Percentiles rank a stretch among this genome's conserved stretches.
phyloP scores from a whole-genome alignment of 2,797 vertebrate genomes.

The Syngnathus rostellatus region DNA sequence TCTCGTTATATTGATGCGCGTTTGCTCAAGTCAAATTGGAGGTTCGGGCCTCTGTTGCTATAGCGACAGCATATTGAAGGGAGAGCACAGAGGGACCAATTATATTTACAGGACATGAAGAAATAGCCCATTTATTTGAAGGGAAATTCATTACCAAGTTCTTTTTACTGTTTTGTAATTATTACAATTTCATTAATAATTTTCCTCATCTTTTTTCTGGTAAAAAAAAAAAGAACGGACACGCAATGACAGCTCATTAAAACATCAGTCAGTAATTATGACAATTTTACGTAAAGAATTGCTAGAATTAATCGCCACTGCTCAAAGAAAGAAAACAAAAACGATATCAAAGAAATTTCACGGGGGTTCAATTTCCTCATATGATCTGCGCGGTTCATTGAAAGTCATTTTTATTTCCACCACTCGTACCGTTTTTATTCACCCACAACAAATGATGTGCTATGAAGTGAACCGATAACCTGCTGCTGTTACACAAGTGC shows the following conservation, averaged over 20 bases:
- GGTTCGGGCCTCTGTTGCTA: slow-evolving; percentile 50
- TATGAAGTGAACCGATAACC: slow-evolving; percentile 12
- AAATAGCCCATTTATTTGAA: neutral
- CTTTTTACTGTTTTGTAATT: no score
- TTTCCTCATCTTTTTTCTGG: neutral
- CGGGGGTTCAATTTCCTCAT: neutral
- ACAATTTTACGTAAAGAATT: neutral
- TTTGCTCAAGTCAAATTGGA: slow-evolving; percentile 41
- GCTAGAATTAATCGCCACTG: neutral
- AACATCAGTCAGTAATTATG: neutral
- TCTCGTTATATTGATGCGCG: slow-evolving; percentile 29
- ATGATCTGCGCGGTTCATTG: neutral
- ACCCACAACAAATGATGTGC: neutral
- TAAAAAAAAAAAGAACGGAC: neutral
- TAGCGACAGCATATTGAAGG: slow-evolving; percentile 48
- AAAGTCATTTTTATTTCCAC: neutral
- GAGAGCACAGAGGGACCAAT: slow-evolving; percentile 58
- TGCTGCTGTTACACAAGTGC: slow-evolving; percentile 19
- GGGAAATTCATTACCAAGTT: slow-evolving; percentile 12
- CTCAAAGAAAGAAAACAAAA: neutral
- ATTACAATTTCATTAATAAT: no score
- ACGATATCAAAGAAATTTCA: neutral
- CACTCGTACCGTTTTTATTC: neutral
- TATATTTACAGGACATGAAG: slow-evolving; percentile 36
- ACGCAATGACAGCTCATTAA: neutral